Evolutionary conservation across 2,113 vertebrate species (phyloP), one percentile per base, ranked within the genome.

Genomic region (Corythornis vintsioides): DNA sequence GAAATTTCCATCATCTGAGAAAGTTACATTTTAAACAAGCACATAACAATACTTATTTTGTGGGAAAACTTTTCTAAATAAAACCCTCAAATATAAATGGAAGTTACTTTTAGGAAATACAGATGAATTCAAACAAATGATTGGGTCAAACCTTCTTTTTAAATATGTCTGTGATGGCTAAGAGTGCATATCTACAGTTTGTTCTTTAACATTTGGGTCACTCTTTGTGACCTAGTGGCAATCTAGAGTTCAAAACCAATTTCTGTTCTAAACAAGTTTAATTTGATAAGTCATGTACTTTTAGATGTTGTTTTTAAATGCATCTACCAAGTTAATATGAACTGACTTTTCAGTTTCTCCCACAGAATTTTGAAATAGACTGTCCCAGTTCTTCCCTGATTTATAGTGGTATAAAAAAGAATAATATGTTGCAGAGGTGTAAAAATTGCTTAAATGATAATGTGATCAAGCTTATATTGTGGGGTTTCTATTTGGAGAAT

Each of bases 401-500:
- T 90, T 89, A n/a, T 65, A 14, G 45, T 38, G 13, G 9, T 45
- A 48, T 69, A 69, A 76, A 87, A 14, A 90, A 79, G 50, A 73
- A 42, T 25, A 87, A 69, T 43, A 2, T 35, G 9, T 63, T 78
- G 10, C 35, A 82, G 38, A 66, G 25, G 10, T 75, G 33, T 84
- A 55, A 84, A 96, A 75, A 57, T 31, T 61, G 24, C 42, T 82
- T 82, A 73, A 69, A 82, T 59, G 11, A 69, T 7, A 21, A 70
- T 63, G 6, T 55, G 61, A 73, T 87, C 40, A 79, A 43, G 25
- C 9, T 72, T 80, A 70, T 72, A 29, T 3, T 48, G 9, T 33
- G 25, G 7, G n/a, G 0, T 2, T 33, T 76, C 65, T 25, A 1
- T 1, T 5, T 4, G 1, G 8, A 13, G 10, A 61, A 56, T 61